phyloP scores from a whole-genome alignment of 2,797 vertebrate genomes.

The Xenops minutus region DNA sequence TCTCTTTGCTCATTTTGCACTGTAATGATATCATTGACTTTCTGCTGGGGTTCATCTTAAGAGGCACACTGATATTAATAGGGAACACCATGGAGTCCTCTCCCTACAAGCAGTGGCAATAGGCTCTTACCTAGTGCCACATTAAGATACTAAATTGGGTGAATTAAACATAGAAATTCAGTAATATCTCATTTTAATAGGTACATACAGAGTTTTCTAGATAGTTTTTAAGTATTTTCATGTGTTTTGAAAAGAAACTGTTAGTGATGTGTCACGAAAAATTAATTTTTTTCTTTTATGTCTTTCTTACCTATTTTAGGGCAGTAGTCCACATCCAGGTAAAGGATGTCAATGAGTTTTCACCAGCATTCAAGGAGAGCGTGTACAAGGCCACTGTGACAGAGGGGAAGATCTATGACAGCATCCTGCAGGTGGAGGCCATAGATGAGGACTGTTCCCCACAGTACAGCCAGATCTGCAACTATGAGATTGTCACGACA shows the following conservation, averaged over 20 bases:
- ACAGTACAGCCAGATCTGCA: conserved; percentile 96
- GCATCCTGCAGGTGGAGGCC: conserved; percentile 94
- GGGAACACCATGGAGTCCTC: neutral
- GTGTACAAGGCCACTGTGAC: conserved; percentile 87
- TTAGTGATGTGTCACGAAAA: neutral
- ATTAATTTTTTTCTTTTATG: neutral
- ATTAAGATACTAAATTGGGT: neutral
- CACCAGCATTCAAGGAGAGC: conserved; percentile 88
- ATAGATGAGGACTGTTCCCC: conserved; percentile 93
- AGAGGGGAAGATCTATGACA: conserved; percentile 94
- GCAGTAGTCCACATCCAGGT: conserved; percentile 97
- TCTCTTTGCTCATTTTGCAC: neutral
- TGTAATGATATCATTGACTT: neutral
- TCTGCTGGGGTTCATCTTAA: neutral
- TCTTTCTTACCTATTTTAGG: conserved; percentile 70
- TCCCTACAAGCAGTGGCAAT: neutral
- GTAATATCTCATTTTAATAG: neutral
- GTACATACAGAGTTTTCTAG: neutral
- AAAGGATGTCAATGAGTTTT: conserved; percentile 94
- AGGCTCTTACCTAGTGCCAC: neutral
- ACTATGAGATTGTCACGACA: conserved; percentile 89
- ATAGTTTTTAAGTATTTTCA: neutral
- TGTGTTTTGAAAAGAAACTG: neutral
- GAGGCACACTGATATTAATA: neutral
- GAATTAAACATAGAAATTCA: neutral